phyloP scores from a whole-genome alignment of 2,888 invertebrate species.

The Cephus rjabovi region DNA sequence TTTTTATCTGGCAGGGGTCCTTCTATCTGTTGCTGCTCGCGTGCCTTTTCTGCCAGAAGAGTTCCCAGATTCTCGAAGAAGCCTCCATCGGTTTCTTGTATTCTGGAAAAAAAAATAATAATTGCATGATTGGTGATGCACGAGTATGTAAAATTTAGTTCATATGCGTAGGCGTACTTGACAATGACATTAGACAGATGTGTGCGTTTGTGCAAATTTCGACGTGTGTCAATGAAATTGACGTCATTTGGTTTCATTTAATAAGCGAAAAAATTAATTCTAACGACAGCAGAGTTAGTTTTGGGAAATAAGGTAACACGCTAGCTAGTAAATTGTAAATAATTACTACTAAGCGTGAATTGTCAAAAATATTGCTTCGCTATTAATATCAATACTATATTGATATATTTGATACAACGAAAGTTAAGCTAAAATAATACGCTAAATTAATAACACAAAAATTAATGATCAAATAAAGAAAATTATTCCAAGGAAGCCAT shows the following conservation, averaged over 20 bases:
- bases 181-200: neutral
- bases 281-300: neutral
- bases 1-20: slow-evolving; percentile 46
- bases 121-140: neutral
- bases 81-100: slow-evolving; percentile 85
- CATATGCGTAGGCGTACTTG: neutral
- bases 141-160: neutral
- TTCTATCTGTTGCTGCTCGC: slow-evolving; percentile 50
- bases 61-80: slow-evolving; percentile 88
- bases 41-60: slow-evolving; percentile 68
- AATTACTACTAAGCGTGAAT: neutral
- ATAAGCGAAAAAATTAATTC: neutral
- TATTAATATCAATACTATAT: neutral
- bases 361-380: neutral
- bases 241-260: neutral
- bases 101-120: slow-evolving; percentile 68
- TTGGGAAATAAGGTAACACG: neutral
- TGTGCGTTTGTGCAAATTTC: neutral
- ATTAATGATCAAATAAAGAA: neutral
- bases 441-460: neutral
- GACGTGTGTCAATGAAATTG: neutral
- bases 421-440: neutral
- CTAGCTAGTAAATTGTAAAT: neutral
- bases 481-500: neutral
- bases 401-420: neutral